Conservation (phyloP, 2,888 invertebrate species). For the Operophtera brumata region DNA sequence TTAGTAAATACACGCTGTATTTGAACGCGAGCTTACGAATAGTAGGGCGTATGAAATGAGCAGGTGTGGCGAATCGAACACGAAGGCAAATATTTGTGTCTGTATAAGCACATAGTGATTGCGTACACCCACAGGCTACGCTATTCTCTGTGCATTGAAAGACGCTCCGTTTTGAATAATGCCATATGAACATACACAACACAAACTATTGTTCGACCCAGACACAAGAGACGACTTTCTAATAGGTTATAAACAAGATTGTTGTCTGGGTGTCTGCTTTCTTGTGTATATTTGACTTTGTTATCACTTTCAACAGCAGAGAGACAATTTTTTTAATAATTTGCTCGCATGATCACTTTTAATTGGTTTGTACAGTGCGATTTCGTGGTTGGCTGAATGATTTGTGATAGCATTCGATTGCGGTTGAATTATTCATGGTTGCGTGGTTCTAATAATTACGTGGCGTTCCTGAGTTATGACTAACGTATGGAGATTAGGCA, state of each 20-base stretch:
- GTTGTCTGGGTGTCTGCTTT: slow-evolving; percentile 1
- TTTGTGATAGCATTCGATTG: no score
- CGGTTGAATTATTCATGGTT: no score
- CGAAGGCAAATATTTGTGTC: slow-evolving; percentile 45
- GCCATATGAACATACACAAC: slow-evolving; percentile 9
- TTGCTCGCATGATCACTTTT: neutral
- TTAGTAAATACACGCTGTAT: slow-evolving; percentile 7
- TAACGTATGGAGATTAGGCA: no score
- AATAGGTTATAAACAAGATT: no score
- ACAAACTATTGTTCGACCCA: slow-evolving; percentile 6
- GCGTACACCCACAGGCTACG: slow-evolving; percentile 18
- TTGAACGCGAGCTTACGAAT: slow-evolving; percentile 19
- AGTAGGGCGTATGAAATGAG: slow-evolving; percentile 31
- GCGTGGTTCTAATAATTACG: no score
- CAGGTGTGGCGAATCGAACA: slow-evolving; percentile 48
- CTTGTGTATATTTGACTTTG: slow-evolving; percentile 1
- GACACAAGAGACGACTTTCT: slow-evolving; percentile 5
- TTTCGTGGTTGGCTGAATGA: no score
- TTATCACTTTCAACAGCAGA: neutral
- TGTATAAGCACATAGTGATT: slow-evolving; percentile 19
- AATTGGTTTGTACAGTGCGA: neutral
- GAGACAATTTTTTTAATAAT: neutral
- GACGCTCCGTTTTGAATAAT: slow-evolving; percentile 23
- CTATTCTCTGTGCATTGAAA: slow-evolving; percentile 10
- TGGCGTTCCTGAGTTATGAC: no score